Evolutionary conservation across 2,113 vertebrate species (phyloP), one percentile per base, ranked within the genome.

Genomic region (rabbit (Oryctolagus cuniculus)): DNA sequence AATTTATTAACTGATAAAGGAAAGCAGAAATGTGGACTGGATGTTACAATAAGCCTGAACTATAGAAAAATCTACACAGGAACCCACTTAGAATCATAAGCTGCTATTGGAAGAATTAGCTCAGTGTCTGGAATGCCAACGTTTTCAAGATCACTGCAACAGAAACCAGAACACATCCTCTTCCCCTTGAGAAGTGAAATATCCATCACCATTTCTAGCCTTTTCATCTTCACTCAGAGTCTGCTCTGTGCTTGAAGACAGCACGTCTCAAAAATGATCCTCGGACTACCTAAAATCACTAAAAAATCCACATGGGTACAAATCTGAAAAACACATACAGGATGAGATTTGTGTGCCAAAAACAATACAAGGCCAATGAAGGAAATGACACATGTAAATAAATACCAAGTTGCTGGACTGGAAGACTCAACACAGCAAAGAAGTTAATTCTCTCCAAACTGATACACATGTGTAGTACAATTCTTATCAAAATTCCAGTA

Each of bases 361-460:
- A 87, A 80, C 58, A 16, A 51, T 6, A 85, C 31, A 93, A 34
- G 6, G 29, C 27, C 25, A 4, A 27, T 51, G 49, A 75, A 93
- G 64, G 58, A 90, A 51, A 44, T 21, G 67, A 88, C 58, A 64
- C n/a, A 85, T 58, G 19, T 66, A 84, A 88, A 58, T 34, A 63
- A 66, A 72, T 1, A 34, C 2, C 15, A 90, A 9, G 6, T 51
- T 69, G 27, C 55, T 3, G 58, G 31, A 74, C 1, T 58, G 29
- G 13, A 87, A 94, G 72, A 69, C 5, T 36, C 27, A 94, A 63
- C 12, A 53, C 22, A 55, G 49, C 73, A 69, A 92, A 92, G 70
- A 64, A 27, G 3, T 79, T 10, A 27, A 8, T 83, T 73, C 19
- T 67, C 51, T 74, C 10, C n/a, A 64, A 70, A 79, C 22, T 44